These are phyloP conservation scores for Chloromyia formosa DNA, from an alignment of 2,888 invertebrate species.

Conservation along the genomic window DNA sequence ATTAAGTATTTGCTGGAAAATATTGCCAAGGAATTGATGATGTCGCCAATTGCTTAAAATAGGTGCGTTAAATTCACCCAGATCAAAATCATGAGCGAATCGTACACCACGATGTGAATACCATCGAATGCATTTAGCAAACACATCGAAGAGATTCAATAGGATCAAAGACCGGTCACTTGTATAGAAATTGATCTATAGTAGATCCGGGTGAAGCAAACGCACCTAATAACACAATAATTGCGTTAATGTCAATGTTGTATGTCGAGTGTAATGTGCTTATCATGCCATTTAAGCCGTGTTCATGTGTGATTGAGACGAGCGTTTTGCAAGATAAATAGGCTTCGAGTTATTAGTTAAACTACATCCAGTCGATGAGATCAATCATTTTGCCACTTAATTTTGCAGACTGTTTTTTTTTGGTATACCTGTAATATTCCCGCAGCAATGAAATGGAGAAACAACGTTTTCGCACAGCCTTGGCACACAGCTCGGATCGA, in stretches of 20 bases:
- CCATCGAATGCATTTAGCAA: too few species aligned
- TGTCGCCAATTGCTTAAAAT: neutral
- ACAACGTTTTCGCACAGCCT: slow-evolving; percentile 31
- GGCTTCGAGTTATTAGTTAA: neutral
- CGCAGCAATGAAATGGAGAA: neutral
- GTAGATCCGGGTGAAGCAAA: too few species aligned
- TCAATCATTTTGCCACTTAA: slow-evolving; percentile 28
- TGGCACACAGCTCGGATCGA: slow-evolving; percentile 24
- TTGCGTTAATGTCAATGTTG: slow-evolving; percentile 16
- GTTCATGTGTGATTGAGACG: neutral
- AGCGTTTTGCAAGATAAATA: too few species aligned
- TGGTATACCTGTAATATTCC: neutral
- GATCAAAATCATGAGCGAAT: too few species aligned
- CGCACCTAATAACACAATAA: neutral
- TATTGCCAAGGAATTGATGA: neutral
- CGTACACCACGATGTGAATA: too few species aligned
- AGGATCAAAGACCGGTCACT: too few species aligned
- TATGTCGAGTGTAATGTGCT: slow-evolving; percentile 11
- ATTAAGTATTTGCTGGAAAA: neutral
- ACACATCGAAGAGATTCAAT: too few species aligned
- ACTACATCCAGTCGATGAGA: neutral
- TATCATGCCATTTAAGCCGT: neutral
- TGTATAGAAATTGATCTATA: too few species aligned
- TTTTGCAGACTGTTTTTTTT: too few species aligned
- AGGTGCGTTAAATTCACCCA: too few species aligned